Evolutionary conservation across 2,797 vertebrate genomes (phyloP).

Genomic region (Acanthiza pusilla): DNA sequence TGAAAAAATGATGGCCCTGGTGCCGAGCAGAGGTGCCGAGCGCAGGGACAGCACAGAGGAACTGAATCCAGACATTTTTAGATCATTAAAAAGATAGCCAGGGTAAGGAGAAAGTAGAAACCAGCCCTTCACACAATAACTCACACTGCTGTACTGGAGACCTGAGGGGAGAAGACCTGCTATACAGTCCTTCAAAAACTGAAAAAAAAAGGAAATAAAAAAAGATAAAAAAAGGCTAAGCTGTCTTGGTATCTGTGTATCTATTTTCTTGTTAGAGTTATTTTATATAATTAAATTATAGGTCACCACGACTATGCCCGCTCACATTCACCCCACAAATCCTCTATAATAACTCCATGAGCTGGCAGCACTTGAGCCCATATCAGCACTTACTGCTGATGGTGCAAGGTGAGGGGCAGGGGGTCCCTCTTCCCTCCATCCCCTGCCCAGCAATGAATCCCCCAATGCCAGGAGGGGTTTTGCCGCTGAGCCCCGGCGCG

Average conservation of each 20-base stretch:
- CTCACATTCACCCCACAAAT: constrained; percentile 7
- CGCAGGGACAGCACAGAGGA: background rate
- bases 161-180: background rate
- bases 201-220: background rate
- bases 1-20: background rate
- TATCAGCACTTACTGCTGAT: background rate
- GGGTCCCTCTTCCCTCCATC: background rate
- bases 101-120: constrained; percentile 37
- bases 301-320: constrained; percentile 9
- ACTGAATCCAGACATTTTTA: constrained; percentile 28
- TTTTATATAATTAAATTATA: constrained; percentile 61
- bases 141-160: constrained; percentile 1
- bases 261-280: constrained; percentile 31
- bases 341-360: constrained; percentile 7
- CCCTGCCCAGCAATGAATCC: background rate
- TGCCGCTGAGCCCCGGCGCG: fast-evolving
- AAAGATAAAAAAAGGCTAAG: background rate
- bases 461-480: fast-evolving
- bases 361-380: background rate
- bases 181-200: background rate
- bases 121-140: constrained; percentile 30
- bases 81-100: constrained; percentile 61
- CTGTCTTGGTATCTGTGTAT: background rate
- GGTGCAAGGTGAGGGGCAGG: background rate
- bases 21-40: background rate